phyloP scores from a whole-genome alignment of 2,797 vertebrate species.

The Aplochiton taeniatus region DNA sequence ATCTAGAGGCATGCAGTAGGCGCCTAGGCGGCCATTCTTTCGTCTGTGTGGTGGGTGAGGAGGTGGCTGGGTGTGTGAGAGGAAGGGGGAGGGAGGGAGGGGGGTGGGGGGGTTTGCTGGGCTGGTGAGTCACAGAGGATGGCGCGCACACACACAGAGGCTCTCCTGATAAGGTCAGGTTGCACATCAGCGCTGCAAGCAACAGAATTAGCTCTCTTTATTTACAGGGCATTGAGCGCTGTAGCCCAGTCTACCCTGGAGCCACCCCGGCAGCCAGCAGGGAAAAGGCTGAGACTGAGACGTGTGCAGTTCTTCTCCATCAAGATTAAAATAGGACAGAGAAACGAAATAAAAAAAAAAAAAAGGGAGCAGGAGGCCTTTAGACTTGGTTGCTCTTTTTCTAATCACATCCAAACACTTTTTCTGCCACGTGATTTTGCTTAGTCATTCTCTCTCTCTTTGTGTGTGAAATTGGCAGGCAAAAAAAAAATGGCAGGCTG shows the following conservation, averaged over 20 bases:
- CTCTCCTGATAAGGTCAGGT: conserved; percentile 76
- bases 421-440: conserved; percentile 22
- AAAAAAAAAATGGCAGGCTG: conserved; percentile 50
- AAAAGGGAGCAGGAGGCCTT: conserved; percentile 25
- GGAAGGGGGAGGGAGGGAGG: not conserved
- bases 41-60: conserved; percentile 37
- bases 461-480: conserved; percentile 25
- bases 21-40: conserved; percentile 34
- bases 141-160: conserved; percentile 58
- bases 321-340: too few relatives aligned
- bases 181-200: conserved; percentile 65
- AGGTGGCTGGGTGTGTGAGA: too few relatives aligned
- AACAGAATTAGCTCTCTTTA: conserved; percentile 71
- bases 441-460: conserved; percentile 5
- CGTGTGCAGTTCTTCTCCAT: too few relatives aligned
- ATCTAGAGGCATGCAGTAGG: conserved; percentile 51
- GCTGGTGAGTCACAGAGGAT: conserved; percentile 62
- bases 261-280: conserved; percentile 26
- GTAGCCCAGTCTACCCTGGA: conserved; percentile 13
- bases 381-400: conserved; percentile 30
- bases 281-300: conserved; percentile 24
- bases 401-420: conserved; percentile 41
- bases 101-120: conserved; percentile 19
- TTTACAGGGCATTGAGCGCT: conserved; percentile 52
- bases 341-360: conserved; percentile 35